These are phyloP conservation scores for Acrobasis repandana DNA, from an alignment of 2,888 invertebrate genomes.

Conservation along the genomic window DNA sequence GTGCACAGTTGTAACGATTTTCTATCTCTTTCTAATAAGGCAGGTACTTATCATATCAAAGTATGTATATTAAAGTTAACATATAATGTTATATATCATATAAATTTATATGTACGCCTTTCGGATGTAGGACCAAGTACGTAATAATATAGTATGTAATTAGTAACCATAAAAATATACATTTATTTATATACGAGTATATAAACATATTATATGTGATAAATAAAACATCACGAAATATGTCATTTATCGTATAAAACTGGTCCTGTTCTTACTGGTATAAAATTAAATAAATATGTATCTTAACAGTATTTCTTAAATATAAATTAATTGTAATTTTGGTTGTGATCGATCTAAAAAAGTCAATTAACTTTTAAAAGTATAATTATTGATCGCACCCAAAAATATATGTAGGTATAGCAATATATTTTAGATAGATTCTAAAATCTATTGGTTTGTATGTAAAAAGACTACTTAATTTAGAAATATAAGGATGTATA, in stretches of 20 bases:
- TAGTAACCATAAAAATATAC: not conserved
- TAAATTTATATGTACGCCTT: slow-evolving; percentile 25
- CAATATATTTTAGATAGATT: slow-evolving; percentile 38
- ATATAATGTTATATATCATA: slow-evolving; percentile 23
- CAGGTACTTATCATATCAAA: slow-evolving; percentile 23
- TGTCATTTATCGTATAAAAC: not conserved
- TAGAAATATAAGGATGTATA: slow-evolving; percentile 49
- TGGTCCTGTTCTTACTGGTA: not conserved
- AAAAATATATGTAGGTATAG: slow-evolving; percentile 41
- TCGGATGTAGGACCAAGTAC: slow-evolving; percentile 1
- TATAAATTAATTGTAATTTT: slow-evolving; percentile 49
- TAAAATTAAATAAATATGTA: slow-evolving; percentile 17
- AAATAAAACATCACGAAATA: not conserved
- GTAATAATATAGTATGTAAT: not conserved
- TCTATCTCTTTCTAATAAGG: not conserved
- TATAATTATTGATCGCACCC: slow-evolving; percentile 70
- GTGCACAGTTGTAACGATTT: slow-evolving; percentile 37
- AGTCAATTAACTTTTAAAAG: slow-evolving; percentile 34
- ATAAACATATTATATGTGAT: not conserved
- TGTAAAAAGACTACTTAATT: slow-evolving; percentile 30
- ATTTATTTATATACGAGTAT: too few relatives aligned
- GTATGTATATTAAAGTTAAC: slow-evolving; percentile 21
- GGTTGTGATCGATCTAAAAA: slow-evolving; percentile 72
- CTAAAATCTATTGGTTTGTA: slow-evolving; percentile 25
- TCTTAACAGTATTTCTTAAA: slow-evolving; percentile 34